These are phyloP conservation scores for Ctenodactylus gundi DNA, from an alignment of 2,113 vertebrate species.

Conservation along the genomic window DNA sequence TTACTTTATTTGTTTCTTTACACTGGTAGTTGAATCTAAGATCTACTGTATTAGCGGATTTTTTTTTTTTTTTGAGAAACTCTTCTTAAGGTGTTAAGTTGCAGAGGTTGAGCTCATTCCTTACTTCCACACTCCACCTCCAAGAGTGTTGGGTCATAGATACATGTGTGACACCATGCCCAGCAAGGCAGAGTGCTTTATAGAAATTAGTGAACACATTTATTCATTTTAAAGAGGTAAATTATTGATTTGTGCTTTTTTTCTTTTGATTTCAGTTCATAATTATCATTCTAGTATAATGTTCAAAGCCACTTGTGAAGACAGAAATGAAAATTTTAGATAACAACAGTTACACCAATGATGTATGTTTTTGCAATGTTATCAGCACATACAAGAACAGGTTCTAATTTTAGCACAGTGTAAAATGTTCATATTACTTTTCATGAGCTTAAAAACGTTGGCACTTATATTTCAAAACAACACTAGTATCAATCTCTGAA, in stretches of 20 bases:
- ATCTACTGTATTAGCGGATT: accelerated
- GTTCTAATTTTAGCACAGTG: not conserved
- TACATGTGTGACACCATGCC: too few species aligned
- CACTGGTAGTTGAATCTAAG: not conserved
- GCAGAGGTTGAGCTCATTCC: not conserved
- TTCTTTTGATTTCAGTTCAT: not conserved
- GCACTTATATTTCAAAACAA: not conserved
- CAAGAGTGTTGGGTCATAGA: not conserved
- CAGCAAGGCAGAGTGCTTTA: not conserved
- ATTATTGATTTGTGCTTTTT: not conserved
- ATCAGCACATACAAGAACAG: not conserved
- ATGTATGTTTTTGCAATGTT: not conserved
- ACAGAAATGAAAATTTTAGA: not conserved
- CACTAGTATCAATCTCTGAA: not conserved
- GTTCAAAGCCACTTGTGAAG: not conserved
- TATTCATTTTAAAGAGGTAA: not conserved
- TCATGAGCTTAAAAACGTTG: not conserved
- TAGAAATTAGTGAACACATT: not conserved
- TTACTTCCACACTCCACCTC: not conserved
- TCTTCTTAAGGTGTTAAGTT: not conserved
- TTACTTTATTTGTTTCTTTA: not conserved
- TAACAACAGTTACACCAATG: not conserved
- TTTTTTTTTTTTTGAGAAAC: not conserved
- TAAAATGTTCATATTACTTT: not conserved
- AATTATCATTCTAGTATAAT: not conserved